Evolutionary conservation across 2,113 vertebrate genomes (phyloP).

Genomic region (Oreamnos americanus): DNA sequence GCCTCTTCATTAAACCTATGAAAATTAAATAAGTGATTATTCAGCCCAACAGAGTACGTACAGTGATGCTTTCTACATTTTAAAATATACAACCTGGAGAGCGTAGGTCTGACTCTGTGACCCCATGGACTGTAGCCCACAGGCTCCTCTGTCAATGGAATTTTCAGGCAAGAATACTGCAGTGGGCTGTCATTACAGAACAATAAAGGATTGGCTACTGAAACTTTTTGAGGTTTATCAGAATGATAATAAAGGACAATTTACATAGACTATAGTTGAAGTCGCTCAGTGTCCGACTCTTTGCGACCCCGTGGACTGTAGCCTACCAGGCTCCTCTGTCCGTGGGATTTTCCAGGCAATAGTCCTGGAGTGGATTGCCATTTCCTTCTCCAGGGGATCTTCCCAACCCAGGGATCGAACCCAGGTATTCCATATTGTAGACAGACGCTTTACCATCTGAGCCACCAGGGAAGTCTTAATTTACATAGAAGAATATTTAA

Average conservation of each 20-base stretch:
- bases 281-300: too few relatives aligned
- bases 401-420: too few relatives aligned
- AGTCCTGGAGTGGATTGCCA: too few relatives aligned
- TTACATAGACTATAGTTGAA: background rate
- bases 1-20: slow-evolving; percentile 93
- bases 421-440: too few relatives aligned
- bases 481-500: slow-evolving; percentile 7
- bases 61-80: background rate
- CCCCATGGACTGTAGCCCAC: background rate
- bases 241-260: background rate
- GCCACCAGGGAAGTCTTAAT: background rate
- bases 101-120: background rate
- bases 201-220: background rate
- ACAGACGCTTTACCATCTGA: too few relatives aligned
- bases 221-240: slow-evolving; percentile 5
- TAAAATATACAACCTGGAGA: background rate
- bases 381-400: too few relatives aligned
- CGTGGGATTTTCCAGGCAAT: too few relatives aligned
- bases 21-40: slow-evolving; percentile 61
- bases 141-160: background rate
- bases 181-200: background rate
- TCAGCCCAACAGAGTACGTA: background rate
- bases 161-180: background rate
- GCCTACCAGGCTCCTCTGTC: too few relatives aligned
- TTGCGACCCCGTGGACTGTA: too few relatives aligned